Evolutionary conservation across 2,797 vertebrate species (phyloP), one percentile per base, ranked within the genome.

Genomic region (Coendou prehensilis): DNA sequence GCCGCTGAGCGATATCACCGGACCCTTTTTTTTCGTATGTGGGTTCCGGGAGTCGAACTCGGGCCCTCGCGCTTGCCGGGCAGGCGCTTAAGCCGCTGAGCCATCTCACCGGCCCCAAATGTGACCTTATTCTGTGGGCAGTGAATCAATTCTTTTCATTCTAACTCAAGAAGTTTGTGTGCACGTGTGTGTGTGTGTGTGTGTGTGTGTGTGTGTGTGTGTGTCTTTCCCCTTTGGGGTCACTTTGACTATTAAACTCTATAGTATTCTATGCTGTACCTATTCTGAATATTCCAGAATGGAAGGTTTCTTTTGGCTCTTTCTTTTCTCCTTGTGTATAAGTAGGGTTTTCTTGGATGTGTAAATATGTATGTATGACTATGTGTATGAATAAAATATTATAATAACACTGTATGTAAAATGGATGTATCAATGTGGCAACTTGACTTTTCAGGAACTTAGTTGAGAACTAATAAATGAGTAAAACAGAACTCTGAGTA

Each of bases 91-190:
- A n/a, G n/a, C n/a, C n/a, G n/a, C n/a, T n/a, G n/a, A n/a, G n/a
- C n/a, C n/a, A n/a, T n/a, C n/a, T n/a, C n/a, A n/a, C n/a, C n/a
- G n/a, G n/a, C n/a, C n/a, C n/a, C 93, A 97, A 94, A 93, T 92
- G 95, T 47, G 82, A 41, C 20, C 93, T 95, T 95, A 95, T 94
- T 20, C 89, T 93, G 45, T 83, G 93, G 84, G 87, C 94, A 96
- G 56, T 63, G 97, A 97, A 95, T 89, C 75, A 95, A 94, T 91
- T 9, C 2, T 15, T 97, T 96, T 88, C 50, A 85, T 64, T 79
- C 20, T 93, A 93, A 96, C 45, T 89, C 17, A 82, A 97, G 75
- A 93, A 76, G 9, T 22, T 26, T 13, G 41, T 59, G 50, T 57
- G 37, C 69, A 61, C 80, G 84, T 50, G 84, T 80, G 75, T 82